Evolutionary conservation across 2,113 vertebrate species (phyloP).

Genomic region (Centropus unirufus): DNA sequence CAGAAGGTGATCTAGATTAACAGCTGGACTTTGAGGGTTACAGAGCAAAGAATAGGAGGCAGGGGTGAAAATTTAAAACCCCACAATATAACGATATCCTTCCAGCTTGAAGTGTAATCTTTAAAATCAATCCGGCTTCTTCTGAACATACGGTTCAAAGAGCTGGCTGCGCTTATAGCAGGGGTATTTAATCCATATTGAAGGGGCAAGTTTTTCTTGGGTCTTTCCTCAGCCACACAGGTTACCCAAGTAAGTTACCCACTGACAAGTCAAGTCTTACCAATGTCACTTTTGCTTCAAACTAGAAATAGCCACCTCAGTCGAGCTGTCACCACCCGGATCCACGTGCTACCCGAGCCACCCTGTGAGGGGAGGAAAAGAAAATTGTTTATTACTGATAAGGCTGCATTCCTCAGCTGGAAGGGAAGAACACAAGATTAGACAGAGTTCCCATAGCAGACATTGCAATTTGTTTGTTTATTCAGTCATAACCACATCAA

Average conservation of each 20-base stretch:
- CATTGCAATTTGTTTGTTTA: neutral
- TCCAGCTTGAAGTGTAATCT: neutral
- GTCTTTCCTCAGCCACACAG: neutral
- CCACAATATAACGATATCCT: neutral
- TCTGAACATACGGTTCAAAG: neutral
- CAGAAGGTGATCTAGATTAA: neutral
- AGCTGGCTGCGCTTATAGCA: neutral
- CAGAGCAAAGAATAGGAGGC: neutral
- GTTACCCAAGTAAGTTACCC: neutral
- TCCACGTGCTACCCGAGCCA: neutral
- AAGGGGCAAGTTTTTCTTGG: neutral
- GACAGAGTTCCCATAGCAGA: neutral
- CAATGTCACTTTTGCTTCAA: conserved; percentile 21
- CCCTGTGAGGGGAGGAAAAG: neutral
- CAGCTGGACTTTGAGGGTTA: neutral
- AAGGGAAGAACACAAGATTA: neutral
- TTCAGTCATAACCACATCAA: neutral
- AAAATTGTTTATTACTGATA: neutral
- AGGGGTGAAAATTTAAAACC: neutral
- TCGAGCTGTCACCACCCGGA: neutral
- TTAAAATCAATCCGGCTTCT: neutral
- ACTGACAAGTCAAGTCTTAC: conserved; percentile 23
- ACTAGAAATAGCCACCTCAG: neutral
- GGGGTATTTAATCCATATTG: neutral
- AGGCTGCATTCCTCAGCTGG: neutral